A percentile compares a stretch with the other conserved stretches of the same genome.
Evolutionary conservation across 1,140 invertebrate genomes (phyloP).

Genomic region (Panagrolaimus sp.): DNA sequence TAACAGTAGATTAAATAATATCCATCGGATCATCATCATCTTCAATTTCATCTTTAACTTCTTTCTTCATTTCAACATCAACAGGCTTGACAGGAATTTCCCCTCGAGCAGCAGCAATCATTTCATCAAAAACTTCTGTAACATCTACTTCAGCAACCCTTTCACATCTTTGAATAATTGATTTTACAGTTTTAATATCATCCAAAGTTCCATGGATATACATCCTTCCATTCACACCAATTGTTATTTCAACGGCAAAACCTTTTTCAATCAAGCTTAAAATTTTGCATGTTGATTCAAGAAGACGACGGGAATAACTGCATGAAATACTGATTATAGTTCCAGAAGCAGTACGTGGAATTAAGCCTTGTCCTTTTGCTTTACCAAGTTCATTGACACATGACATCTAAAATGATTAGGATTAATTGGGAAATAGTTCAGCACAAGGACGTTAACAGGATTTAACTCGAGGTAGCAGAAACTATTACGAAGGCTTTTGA

Average conservation of each 20-base stretch:
- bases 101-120: not conserved
- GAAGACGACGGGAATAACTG: not conserved
- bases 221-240: constrained; percentile 1
- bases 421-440: not conserved
- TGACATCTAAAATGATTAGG: not conserved
- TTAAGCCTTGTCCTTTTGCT: not conserved
- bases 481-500: too few relatives aligned
- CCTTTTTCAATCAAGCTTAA: not conserved
- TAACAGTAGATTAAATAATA: not conserved
- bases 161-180: not conserved
- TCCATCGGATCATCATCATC: constrained; percentile 15
- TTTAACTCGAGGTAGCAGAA: too few relatives aligned
- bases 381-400: constrained; percentile 9
- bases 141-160: not conserved
- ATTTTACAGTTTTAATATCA: not conserved
- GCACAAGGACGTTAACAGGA: not conserved
- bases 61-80: not conserved
- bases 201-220: not conserved
- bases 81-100: not conserved
- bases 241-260: not conserved
- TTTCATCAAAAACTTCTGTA: not conserved
- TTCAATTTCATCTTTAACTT: not conserved
- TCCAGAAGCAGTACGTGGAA: not conserved
- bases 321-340: not conserved
- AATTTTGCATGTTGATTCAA: not conserved